Evolutionary conservation across 2,113 vertebrate species (phyloP), one percentile per base, ranked within the genome.

Genomic region (Solenodon paradoxus): DNA sequence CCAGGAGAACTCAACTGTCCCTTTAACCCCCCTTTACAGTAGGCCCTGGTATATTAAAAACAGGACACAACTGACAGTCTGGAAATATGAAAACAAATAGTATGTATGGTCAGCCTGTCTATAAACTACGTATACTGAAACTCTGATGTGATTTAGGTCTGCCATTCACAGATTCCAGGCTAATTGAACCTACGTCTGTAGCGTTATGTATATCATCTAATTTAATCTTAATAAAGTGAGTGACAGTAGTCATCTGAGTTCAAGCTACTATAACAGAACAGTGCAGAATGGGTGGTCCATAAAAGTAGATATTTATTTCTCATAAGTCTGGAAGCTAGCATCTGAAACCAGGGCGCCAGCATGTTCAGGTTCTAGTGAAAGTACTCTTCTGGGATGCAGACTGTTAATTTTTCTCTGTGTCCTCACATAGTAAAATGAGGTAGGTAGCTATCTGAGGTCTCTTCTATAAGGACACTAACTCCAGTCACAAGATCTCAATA

Each of bases 201-300:
- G 26, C 64, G 74, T 84, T 96, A 38, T 35, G 38, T 51, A 59
- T n/a, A 68, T 78, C 59, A 88, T 59, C 47, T 88, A 88, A 91
- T 85, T 81, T 91, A 88, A 87, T 81, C 20, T 7, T 68, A 88
- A 69, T 15, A 72, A 17, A 53, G 3, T 86, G 90, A 95, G 35
- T n/a, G n/a, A n/a, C 19, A 82, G 24, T 86, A 57, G 20, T n/a
- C n/a, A 0, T 85, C 42, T 38, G 22, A 38, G 24, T 86, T 87
- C 15, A 42, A 92, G 26, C 68, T 92, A 2, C 38, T 78, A 30
- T 78, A 68, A 68, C 71, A 92, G 68, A 85, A 68, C 57, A 20
- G 24, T 47, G 47, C 22, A 85, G 61, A 68, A 40, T 30, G 5
- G 16, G 24, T 77, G 17, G 32, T 35, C 66, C 68, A 57, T 78